Evolutionary conservation across 2,797 vertebrate genomes (phyloP).

Genomic region (Vireo griseus): DNA sequence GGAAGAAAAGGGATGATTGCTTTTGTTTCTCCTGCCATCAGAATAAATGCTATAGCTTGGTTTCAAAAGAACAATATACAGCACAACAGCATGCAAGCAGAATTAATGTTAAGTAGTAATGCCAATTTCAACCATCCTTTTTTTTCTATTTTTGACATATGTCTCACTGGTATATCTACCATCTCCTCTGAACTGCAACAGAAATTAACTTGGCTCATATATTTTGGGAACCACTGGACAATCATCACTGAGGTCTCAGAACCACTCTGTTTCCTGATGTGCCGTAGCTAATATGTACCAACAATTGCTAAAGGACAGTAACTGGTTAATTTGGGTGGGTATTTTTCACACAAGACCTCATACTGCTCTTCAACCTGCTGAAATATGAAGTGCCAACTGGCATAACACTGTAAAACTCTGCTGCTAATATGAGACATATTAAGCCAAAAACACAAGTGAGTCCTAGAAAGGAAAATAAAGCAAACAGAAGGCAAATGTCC

Average conservation of each 20-base stretch:
- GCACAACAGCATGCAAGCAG: background rate
- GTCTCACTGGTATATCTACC: background rate
- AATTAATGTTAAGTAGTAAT: background rate
- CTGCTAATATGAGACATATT: constrained; percentile 27
- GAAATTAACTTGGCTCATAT: background rate
- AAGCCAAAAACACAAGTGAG: constrained; percentile 54
- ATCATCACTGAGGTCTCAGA: background rate
- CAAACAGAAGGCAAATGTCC: constrained; percentile 54
- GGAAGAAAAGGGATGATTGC: background rate
- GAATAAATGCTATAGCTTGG: background rate
- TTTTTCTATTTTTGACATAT: background rate
- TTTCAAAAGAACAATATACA: background rate
- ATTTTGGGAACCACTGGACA: background rate
- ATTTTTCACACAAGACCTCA: constrained; percentile 51
- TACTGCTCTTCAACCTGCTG: constrained; percentile 64
- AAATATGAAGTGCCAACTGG: constrained; percentile 60
- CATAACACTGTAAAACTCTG: constrained; percentile 35
- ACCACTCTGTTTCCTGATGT: background rate
- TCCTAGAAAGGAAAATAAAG: constrained; percentile 14
- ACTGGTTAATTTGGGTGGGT: constrained; percentile 33
- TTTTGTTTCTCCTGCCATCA: background rate
- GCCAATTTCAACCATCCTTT: background rate
- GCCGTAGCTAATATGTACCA: background rate
- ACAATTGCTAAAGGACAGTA: background rate
- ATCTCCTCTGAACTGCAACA: background rate